Evolutionary conservation across 2,797 vertebrate species (phyloP).

Genomic region (Chaetophractus vellerosus): DNA sequence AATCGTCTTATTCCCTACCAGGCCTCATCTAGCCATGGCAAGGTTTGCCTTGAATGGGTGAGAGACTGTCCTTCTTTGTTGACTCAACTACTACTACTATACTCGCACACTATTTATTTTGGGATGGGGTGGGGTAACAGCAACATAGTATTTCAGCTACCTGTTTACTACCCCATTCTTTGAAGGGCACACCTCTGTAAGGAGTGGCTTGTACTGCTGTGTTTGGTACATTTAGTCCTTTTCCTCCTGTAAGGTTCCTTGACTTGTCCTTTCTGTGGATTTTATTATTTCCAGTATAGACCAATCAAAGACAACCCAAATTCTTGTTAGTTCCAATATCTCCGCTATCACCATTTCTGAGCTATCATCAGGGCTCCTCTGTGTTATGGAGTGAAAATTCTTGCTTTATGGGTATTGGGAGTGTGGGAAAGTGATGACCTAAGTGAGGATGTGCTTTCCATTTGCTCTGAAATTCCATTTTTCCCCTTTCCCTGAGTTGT

Average conservation of each 20-base stretch:
- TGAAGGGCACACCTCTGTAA: conserved; percentile 48
- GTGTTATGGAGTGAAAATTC: neutral
- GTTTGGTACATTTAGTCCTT: neutral
- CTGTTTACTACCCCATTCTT: neutral
- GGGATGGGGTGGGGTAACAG: neutral
- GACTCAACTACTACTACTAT: conserved; percentile 51
- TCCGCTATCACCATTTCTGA: conserved; percentile 35
- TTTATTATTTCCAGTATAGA: conserved; percentile 34
- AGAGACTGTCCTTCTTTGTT: neutral
- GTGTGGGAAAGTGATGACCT: no score
- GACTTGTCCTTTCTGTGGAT: conserved; percentile 48
- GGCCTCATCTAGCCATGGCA: neutral
- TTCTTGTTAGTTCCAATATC: neutral
- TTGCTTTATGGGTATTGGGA: no score
- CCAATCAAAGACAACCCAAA: conserved; percentile 23
- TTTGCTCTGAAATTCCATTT: conserved; percentile 80
- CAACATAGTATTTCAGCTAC: neutral
- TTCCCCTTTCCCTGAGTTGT: conserved; percentile 85
- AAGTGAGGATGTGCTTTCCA: no score
- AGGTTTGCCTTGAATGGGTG: conserved; percentile 27
- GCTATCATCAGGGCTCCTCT: neutral
- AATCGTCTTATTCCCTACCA: no score
- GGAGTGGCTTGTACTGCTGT: conserved; percentile 72
- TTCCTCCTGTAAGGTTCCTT: neutral
- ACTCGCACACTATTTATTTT: neutral